Conservation (phyloP, 2,113 vertebrate genomes). For the Solea senegalensis region DNA sequence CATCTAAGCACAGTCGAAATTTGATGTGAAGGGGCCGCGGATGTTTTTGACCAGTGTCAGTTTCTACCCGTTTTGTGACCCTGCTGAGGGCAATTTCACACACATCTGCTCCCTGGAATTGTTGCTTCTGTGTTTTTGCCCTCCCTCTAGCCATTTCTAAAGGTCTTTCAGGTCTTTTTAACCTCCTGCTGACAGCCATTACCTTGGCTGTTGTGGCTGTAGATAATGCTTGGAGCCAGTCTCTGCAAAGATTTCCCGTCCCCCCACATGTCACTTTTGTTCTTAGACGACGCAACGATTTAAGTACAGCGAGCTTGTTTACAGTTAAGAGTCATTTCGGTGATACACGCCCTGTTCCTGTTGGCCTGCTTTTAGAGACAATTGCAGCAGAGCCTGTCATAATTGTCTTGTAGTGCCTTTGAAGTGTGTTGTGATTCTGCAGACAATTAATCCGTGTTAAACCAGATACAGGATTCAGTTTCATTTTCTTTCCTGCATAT, state of each 20-base stretch:
- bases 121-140: slow-evolving; percentile 5
- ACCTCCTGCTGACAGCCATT: slow-evolving; percentile 40
- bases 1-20: background rate
- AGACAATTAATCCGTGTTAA: too few species aligned
- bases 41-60: background rate
- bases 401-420: background rate
- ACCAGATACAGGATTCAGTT: too few species aligned
- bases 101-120: slow-evolving; percentile 17
- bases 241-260: slow-evolving; percentile 1
- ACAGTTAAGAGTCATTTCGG: slow-evolving; percentile 1
- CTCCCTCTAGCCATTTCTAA: background rate
- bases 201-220: slow-evolving; percentile 37
- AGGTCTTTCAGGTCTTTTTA: slow-evolving; percentile 34
- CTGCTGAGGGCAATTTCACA: slow-evolving; percentile 47
- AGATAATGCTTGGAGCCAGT: slow-evolving; percentile 40
- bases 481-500: too few species aligned
- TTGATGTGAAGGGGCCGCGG: background rate
- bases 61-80: slow-evolving; percentile 1
- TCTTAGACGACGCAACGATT: slow-evolving; percentile 25
- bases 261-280: slow-evolving; percentile 38
- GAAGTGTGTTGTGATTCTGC: too few species aligned
- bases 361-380: slow-evolving; percentile 8
- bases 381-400: background rate
- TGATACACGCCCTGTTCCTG: too few species aligned
- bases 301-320: slow-evolving; percentile 30